A percentile compares a stretch with the other conserved stretches of the same genome.
phyloP scores from a whole-genome alignment of 1,140 invertebrate genomes.

The Pseudomyrmex sp. region DNA sequence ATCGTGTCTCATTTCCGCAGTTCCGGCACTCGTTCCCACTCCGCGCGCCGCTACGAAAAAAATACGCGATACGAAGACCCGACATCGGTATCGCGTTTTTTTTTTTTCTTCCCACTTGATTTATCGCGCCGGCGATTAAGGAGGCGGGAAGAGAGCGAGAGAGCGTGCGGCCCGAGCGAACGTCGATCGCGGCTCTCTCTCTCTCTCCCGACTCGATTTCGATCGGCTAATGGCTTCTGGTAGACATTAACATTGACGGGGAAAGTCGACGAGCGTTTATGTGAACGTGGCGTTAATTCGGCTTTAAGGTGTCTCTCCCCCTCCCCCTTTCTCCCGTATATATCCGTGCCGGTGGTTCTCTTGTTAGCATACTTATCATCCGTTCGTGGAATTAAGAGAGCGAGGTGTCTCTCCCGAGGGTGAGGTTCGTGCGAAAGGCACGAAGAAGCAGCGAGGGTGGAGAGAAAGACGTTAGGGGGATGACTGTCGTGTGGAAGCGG shows the following conservation, averaged over 20 bases:
- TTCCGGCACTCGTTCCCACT: too few relatives aligned
- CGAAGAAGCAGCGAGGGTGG: conserved; percentile 65
- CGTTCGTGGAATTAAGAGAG: conserved; percentile 82
- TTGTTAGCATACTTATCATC: conserved; percentile 85
- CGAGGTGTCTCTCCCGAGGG: conserved; percentile 59
- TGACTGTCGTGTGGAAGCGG: conserved; percentile 64
- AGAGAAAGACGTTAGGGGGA: conserved; percentile 68
- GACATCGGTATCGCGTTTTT: conserved; percentile 46
- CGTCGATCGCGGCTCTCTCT: conserved; percentile 66
- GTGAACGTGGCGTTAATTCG: conserved; percentile 82
- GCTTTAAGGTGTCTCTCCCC: conserved; percentile 73
- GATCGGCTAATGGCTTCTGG: conserved; percentile 81
- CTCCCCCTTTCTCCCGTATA: neutral
- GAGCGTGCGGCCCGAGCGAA: conserved; percentile 61
- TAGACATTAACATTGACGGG: conserved; percentile 82
- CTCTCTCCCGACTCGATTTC: conserved; percentile 58
- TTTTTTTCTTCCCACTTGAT: conserved; percentile 68
- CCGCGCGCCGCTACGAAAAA: neutral
- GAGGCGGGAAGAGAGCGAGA: conserved; percentile 57
- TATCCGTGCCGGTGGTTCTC: conserved; percentile 74
- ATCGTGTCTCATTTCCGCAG: neutral
- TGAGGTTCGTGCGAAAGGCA: conserved; percentile 52
- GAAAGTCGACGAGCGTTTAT: conserved; percentile 76
- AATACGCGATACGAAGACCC: conserved; percentile 11
- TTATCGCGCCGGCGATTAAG: conserved; percentile 78